Conservation (phyloP, 2,113 vertebrate genomes). For the Panthera uncia region DNA sequence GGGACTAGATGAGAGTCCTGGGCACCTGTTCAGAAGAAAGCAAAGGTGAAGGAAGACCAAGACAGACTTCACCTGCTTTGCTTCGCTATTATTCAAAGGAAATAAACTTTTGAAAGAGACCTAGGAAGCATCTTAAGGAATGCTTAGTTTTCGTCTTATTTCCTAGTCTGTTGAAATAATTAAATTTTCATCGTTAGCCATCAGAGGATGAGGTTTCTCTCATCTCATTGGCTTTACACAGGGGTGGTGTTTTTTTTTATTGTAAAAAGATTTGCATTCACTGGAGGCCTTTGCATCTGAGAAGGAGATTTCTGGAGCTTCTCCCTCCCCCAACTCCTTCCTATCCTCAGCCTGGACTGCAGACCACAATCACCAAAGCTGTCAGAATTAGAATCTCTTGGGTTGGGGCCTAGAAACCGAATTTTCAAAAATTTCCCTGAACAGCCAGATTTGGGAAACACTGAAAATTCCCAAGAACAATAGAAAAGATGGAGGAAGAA, state of each 20-base stretch:
- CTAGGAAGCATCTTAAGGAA: background rate
- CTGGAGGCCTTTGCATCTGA: background rate
- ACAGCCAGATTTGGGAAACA: background rate
- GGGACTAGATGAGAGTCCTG: background rate
- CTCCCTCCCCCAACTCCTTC: accelerated
- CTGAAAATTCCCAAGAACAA: background rate
- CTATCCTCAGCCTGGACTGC: background rate
- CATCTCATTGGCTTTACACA: background rate
- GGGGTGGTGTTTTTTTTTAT: background rate
- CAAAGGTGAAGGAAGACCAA: background rate
- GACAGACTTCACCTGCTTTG: background rate
- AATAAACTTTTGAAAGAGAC: background rate
- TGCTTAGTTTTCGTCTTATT: background rate
- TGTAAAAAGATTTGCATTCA: background rate
- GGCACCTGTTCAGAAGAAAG: background rate
- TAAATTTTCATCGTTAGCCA: background rate
- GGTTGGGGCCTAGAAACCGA: background rate
- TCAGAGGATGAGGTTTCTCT: background rate
- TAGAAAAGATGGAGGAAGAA: background rate
- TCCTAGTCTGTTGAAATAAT: slow-evolving; percentile 14
- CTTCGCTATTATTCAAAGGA: background rate
- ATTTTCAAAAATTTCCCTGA: background rate
- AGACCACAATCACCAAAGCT: background rate
- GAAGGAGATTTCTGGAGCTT: background rate
- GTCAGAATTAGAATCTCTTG: background rate